Base-by-base conservation (phyloP, 2,797 vertebrate species). In the Limnodromus scolopaceus region DNA sequence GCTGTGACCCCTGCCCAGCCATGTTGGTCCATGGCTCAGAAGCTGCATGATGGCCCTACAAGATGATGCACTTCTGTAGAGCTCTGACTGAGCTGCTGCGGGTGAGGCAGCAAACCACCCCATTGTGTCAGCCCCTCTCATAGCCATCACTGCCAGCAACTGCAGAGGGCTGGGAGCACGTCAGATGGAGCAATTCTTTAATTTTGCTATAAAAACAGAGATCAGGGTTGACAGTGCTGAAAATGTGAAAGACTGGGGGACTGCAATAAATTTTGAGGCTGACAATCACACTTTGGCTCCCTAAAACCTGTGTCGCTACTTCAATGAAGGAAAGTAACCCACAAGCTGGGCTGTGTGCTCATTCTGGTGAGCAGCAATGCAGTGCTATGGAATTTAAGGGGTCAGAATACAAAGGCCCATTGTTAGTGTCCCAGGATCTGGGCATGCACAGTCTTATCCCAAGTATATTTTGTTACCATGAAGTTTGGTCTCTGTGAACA, bases 261-360 rank as follows among this genome's bases (percentile, higher is more conserved):
- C n/a, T 51, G 58, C 41, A 41, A 66, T 24, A 49, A 24, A 55
- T 76, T 34, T 41, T 76, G 68, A 86, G 49, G 19, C 9, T 76
- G 23, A 38, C 8, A 39, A 14, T n/a, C n/a, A 60, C 32, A 8
- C 45, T 79, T 71, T 54, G n/a, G 23, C 9, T 72, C 45, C 23
- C 45, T 64, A 54, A 60, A 75, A 45, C 23, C 58, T 48, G 34
- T 64, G 6, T 70, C 19, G 9, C 22, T 76, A 2, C 14, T 68
- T 46, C 45, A 51, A 0, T 30, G 58, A 54, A 45, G 38, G 25
- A 18, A 65, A 71, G 16, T 14, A 39, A 49, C 46, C 63, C 39
- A 38, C 30, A 7, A 0, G 0, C 34, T 32, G 16, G 22, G 25
- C 22, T 75, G 32, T 18, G 16, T 24, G 16, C 38, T 88, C 1